Conservation (phyloP, 23 tunicate species). For the Clavelina lepadiformis region DNA sequence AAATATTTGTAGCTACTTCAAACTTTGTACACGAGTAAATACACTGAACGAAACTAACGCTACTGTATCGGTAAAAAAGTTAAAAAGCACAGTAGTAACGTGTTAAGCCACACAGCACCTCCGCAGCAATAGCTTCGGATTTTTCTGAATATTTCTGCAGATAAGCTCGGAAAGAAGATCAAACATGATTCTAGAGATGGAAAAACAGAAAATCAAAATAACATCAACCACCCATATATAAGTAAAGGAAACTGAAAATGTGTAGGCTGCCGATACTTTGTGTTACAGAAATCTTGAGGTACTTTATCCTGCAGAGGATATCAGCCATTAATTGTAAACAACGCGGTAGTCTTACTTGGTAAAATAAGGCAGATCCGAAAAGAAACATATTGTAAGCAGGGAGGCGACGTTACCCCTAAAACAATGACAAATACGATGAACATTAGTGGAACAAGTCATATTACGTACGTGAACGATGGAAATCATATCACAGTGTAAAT, state of each 20-base stretch:
- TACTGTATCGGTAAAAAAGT: no score
- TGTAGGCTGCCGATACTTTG: no score
- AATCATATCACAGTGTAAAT: no score
- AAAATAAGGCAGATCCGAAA: conserved; percentile 69
- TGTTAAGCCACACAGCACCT: conserved; percentile 36
- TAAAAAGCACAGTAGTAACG: background rate
- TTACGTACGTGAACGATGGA: no score
- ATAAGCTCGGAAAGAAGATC: conserved; percentile 61
- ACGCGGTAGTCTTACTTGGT: conserved; percentile 44
- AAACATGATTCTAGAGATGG: conserved; percentile 72
- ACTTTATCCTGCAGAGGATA: no score
- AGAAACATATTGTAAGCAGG: conserved; percentile 55
- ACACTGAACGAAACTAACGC: no score
- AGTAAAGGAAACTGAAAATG: no score
- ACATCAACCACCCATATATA: no score
- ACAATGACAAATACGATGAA: background rate
- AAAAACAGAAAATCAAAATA: background rate
- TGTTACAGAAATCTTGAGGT: no score
- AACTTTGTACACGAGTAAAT: no score
- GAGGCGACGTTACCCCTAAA: conserved; percentile 90
- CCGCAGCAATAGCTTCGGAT: conserved; percentile 83
- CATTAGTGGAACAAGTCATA: no score
- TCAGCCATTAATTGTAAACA: background rate
- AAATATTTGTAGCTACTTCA: no score
- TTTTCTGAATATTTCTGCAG: conserved; percentile 58